Evolutionary conservation across 2,888 invertebrate genomes (phyloP).

Genomic region (Plagodis dolabraria): DNA sequence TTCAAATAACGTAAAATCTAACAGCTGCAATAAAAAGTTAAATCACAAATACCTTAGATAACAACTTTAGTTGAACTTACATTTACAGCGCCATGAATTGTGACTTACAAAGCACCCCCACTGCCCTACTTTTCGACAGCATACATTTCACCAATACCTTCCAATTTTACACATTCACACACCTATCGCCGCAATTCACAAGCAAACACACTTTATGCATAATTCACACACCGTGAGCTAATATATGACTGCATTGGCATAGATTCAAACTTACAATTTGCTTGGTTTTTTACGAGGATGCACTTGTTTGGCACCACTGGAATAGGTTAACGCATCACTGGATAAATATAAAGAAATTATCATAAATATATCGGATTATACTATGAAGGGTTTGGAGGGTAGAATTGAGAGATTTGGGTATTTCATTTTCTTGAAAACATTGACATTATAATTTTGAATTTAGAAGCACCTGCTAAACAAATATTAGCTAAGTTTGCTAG

Average conservation of each 20-base stretch:
- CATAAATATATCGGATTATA: too few relatives aligned
- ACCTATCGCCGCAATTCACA: neutral
- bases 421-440: too few relatives aligned
- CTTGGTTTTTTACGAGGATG: conserved; percentile 1
- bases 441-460: too few relatives aligned
- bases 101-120: neutral
- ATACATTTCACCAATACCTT: neutral
- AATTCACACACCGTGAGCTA: conserved; percentile 3
- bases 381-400: too few relatives aligned
- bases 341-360: neutral
- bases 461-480: too few relatives aligned
- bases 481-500: too few relatives aligned
- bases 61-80: neutral
- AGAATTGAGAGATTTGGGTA: too few relatives aligned
- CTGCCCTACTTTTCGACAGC: neutral
- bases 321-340: neutral
- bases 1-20: too few relatives aligned
- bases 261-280: neutral
- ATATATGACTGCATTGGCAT: conserved; percentile 8
- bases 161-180: neutral
- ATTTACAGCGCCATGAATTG: neutral
- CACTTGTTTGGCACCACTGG: conserved; percentile 2
- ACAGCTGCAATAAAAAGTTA: too few relatives aligned
- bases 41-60: too few relatives aligned
- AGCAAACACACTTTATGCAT: conserved; percentile 2